These are phyloP conservation scores for Andrena fulva DNA, from an alignment of 2,888 invertebrate genomes.

Conservation along the genomic window DNA sequence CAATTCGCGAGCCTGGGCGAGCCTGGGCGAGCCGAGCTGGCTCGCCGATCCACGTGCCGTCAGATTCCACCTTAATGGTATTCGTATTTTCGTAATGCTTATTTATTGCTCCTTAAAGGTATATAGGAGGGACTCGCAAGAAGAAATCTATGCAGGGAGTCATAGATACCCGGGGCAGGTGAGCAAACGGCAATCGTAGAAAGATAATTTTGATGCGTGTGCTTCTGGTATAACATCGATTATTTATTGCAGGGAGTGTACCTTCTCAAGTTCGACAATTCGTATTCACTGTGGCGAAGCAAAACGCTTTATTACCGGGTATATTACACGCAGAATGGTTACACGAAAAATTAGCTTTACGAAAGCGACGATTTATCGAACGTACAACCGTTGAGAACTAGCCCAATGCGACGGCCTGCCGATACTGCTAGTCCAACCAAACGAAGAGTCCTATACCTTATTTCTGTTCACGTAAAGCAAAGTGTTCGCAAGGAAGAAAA, in stretches of 20 bases:
- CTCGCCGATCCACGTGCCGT: too few relatives aligned
- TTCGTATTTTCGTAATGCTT: not conserved
- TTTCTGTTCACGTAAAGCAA: slow-evolving; percentile 61
- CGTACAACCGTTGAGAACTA: slow-evolving; percentile 75
- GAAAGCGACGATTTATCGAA: slow-evolving; percentile 29
- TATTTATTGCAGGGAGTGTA: slow-evolving; percentile 93
- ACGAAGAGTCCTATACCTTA: slow-evolving; percentile 71
- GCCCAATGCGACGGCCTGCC: slow-evolving; percentile 72
- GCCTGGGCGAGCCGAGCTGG: too few relatives aligned
- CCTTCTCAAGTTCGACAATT: slow-evolving; percentile 99
- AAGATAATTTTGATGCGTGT: too few relatives aligned
- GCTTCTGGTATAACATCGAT: not conserved
- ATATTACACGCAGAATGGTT: slow-evolving; percentile 93
- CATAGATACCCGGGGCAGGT: slow-evolving; percentile 95
- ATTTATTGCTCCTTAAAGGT: slow-evolving; percentile 86
- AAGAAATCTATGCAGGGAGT: slow-evolving; percentile 98
- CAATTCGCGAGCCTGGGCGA: too few relatives aligned
- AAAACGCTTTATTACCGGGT: slow-evolving; percentile 99
- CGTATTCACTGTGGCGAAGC: slow-evolving; percentile 99
- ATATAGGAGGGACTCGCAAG: slow-evolving; percentile 98
- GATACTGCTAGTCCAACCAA: slow-evolving; percentile 79
- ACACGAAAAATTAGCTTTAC: slow-evolving; percentile 53
- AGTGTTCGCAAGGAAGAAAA: slow-evolving; percentile 43
- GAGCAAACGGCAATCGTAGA: slow-evolving; percentile 22
- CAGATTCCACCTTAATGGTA: too few relatives aligned